phyloP scores from a whole-genome alignment of 2,888 invertebrate species.

The Agrochola lychnidis region DNA sequence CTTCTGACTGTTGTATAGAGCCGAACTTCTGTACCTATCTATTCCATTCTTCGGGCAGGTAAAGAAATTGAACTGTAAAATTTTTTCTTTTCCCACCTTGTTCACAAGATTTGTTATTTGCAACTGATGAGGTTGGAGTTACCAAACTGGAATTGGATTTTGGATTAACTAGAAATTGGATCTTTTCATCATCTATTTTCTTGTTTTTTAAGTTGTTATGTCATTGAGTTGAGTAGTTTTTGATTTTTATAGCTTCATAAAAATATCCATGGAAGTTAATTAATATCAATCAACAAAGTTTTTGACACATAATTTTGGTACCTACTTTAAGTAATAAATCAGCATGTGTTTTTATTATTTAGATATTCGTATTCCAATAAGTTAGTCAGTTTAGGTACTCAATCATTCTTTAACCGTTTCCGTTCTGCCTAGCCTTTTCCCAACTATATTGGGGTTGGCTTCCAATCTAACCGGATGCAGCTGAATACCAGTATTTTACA shows the following conservation, averaged over 20 bases:
- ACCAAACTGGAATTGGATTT: conserved; percentile 60
- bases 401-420: no score
- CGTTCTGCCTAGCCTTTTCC: no score
- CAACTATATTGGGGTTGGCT: no score
- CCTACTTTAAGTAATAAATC: background rate
- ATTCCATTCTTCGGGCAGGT: background rate
- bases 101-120: conserved; percentile 65
- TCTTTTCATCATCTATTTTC: conserved; percentile 51
- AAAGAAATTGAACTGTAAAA: conserved; percentile 43
- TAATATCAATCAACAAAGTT: background rate
- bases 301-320: background rate
- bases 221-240: conserved; percentile 1
- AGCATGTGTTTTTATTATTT: background rate
- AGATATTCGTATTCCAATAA: background rate
- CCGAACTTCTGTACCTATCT: background rate
- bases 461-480: no score
- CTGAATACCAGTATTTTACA: no score
- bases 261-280: background rate
- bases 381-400: background rate
- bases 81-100: conserved; percentile 49
- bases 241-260: conserved; percentile 1
- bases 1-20: background rate
- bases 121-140: conserved; percentile 58
- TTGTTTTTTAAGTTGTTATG: conserved; percentile 26
- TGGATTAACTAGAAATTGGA: conserved; percentile 60